Conservation (phyloP, 2,888 invertebrate species). For the Parnassius orleans region DNA sequence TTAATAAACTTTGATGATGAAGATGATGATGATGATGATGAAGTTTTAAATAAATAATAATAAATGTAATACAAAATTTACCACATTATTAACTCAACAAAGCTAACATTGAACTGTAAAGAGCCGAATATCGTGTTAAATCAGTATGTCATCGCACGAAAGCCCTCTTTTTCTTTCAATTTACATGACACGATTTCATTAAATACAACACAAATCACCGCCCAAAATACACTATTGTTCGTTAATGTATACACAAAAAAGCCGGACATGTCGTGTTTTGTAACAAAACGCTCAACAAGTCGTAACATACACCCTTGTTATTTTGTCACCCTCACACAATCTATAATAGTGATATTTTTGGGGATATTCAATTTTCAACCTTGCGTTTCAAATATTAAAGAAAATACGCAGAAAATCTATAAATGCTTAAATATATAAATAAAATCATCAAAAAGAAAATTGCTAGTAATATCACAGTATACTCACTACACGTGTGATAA, state of each 20-base stretch:
- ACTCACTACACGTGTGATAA: not conserved
- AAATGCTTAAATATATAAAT: not conserved
- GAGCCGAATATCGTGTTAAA: not conserved
- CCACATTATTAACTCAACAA: too few species aligned
- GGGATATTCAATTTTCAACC: conserved; percentile 21
- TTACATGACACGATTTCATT: conserved; percentile 34
- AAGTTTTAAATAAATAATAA: too few species aligned
- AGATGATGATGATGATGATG: too few species aligned
- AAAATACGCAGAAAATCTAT: not conserved
- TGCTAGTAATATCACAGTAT: conserved; percentile 15
- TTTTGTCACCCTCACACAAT: conserved; percentile 45
- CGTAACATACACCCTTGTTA: conserved; percentile 48
- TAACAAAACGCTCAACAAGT: conserved; percentile 67
- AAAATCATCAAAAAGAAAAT: not conserved
- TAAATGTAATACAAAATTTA: too few species aligned
- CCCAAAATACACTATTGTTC: conserved; percentile 47
- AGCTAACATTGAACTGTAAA: not conserved
- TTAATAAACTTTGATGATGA: too few species aligned
- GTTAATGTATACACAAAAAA: conserved; percentile 54
- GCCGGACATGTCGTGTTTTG: conserved; percentile 52
- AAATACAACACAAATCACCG: conserved; percentile 34
- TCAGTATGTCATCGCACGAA: conserved; percentile 6
- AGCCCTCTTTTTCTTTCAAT: conserved; percentile 36
- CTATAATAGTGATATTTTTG: not conserved
- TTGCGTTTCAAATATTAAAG: conserved; percentile 8